These are phyloP conservation scores for Cephus sareptanus DNA, from an alignment of 2,888 invertebrate genomes.

Conservation along the genomic window DNA sequence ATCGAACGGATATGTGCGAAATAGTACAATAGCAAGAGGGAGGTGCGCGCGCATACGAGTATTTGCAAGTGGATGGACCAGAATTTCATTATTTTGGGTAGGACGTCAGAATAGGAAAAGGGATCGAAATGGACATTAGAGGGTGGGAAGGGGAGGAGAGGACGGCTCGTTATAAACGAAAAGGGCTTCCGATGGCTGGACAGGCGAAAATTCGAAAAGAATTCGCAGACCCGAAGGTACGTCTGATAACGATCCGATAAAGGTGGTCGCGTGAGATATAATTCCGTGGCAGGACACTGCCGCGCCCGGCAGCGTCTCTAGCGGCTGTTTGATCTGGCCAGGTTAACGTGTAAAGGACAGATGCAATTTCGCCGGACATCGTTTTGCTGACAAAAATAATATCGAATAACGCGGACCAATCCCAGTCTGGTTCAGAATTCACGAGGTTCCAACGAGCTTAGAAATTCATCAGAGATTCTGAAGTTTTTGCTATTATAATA, in stretches of 20 bases:
- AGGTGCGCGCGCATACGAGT: not conserved
- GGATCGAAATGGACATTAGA: constrained; percentile 16
- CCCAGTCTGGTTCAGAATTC: not conserved
- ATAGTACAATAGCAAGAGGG: not conserved
- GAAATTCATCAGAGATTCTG: not conserved
- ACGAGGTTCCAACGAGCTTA: not conserved
- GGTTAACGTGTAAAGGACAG: constrained; percentile 56
- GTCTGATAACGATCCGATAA: constrained; percentile 29
- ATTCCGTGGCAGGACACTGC: constrained; percentile 18
- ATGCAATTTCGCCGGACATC: constrained; percentile 61
- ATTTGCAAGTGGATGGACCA: not conserved
- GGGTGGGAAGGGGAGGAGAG: not conserved
- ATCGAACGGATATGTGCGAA: not conserved
- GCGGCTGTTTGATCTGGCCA: constrained; percentile 46
- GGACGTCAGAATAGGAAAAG: not conserved
- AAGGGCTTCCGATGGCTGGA: not conserved
- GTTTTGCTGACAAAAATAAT: constrained; percentile 63
- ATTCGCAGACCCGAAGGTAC: constrained; percentile 15
- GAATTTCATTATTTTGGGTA: not conserved
- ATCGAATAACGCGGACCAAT: constrained; percentile 45
- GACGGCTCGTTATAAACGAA: not conserved
- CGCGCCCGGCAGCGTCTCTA: not conserved
- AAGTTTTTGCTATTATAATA: not conserved
- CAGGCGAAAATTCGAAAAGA: constrained; percentile 22
- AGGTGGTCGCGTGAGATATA: constrained; percentile 26